These are phyloP conservation scores for Ptychadena robeensis DNA, from an alignment of 2,797 vertebrate genomes.

Conservation along the genomic window DNA sequence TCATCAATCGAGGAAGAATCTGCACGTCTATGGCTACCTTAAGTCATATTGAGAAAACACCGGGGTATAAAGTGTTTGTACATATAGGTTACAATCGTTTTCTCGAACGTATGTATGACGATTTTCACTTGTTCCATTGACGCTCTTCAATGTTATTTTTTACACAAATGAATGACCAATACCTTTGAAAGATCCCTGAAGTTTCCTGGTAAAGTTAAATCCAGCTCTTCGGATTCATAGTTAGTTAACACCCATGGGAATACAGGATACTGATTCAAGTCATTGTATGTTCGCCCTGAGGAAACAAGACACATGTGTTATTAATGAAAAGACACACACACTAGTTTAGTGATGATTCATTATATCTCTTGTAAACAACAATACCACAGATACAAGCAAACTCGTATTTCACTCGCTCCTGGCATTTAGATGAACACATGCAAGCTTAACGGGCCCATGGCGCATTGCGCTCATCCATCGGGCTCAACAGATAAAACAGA, in stretches of 20 bases:
- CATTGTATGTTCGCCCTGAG: slow-evolving; percentile 94
- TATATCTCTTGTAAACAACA: background rate
- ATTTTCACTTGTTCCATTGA: too few species aligned
- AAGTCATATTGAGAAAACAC: too few species aligned
- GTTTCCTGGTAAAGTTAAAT: slow-evolving; percentile 94
- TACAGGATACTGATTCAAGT: slow-evolving; percentile 95
- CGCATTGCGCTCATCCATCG: background rate
- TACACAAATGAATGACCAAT: slow-evolving; percentile 57
- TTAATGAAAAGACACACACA: background rate
- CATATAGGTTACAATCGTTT: too few species aligned
- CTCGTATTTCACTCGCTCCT: too few species aligned
- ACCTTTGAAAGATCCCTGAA: slow-evolving; percentile 99
- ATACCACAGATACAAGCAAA: background rate
- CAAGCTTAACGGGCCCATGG: too few species aligned
- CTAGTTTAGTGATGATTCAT: background rate
- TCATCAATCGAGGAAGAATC: too few species aligned
- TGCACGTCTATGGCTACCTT: too few species aligned
- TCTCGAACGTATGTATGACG: too few species aligned
- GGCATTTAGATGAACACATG: background rate
- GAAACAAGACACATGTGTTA: slow-evolving; percentile 46
- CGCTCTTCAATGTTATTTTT: background rate
- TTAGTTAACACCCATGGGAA: slow-evolving; percentile 98
- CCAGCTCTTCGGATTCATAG: slow-evolving; percentile 94
- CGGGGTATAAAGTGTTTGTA: too few species aligned
- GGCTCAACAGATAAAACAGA: background rate